Evolutionary conservation across 2,113 vertebrate genomes (phyloP).

Genomic region (Hyperopisus bebe): DNA sequence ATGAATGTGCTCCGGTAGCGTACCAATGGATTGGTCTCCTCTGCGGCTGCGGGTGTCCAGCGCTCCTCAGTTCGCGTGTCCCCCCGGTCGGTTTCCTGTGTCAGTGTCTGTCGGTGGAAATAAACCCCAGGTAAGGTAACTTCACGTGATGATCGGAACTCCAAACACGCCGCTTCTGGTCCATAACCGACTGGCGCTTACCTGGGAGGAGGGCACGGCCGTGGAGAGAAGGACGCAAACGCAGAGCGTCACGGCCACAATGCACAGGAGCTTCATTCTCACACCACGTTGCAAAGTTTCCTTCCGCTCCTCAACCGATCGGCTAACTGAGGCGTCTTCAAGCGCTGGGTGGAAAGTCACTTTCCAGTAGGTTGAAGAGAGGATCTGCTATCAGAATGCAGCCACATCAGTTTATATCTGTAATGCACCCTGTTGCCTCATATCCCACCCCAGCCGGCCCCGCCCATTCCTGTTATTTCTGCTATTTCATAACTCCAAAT

Average conservation of each 20-base stretch:
- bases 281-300: neutral
- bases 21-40: constrained; percentile 48
- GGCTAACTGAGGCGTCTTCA: constrained; percentile 29
- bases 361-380: constrained; percentile 19
- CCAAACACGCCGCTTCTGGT: neutral
- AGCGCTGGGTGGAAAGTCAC: neutral
- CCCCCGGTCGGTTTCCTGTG: constrained; percentile 40
- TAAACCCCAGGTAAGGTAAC: neutral
- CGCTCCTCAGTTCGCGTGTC: constrained; percentile 46
- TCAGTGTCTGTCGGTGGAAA: constrained; percentile 44
- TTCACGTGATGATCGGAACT: neutral
- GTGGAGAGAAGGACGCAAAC: constrained; percentile 47
- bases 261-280: constrained; percentile 60
- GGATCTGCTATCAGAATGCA: neutral
- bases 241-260: constrained; percentile 55
- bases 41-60: constrained; percentile 28
- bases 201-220: constrained; percentile 49
- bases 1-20: constrained; percentile 36
- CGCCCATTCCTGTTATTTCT: constrained; percentile 45
- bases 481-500: constrained; percentile 44
- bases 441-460: constrained; percentile 30
- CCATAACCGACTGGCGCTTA: constrained; percentile 34
- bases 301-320: neutral
- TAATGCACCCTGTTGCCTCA: constrained; percentile 35
- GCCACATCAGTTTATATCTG: constrained; percentile 49